These are phyloP conservation scores for Thryonomys swinderianus DNA, from an alignment of 2,113 vertebrate genomes.

Conservation along the genomic window DNA sequence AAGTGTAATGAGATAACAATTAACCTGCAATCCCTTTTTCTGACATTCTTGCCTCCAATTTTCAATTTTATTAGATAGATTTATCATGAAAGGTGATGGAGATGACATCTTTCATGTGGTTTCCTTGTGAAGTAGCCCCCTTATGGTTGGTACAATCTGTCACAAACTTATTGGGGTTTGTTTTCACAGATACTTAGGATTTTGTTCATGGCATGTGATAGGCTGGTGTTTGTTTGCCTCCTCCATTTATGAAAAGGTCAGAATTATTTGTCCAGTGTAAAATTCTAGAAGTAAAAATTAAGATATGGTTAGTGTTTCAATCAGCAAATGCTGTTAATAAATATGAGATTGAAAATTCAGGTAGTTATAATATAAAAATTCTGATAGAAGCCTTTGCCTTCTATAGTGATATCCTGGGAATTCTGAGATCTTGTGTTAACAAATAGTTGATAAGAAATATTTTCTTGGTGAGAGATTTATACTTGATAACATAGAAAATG, in stretches of 20 bases:
- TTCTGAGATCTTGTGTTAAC: not conserved
- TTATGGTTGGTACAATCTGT: not conserved
- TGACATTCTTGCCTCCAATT: slow-evolving; percentile 44
- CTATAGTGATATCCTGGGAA: not conserved
- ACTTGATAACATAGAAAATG: not conserved
- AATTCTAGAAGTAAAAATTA: not conserved
- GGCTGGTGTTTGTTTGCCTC: not conserved
- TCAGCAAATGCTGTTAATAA: not conserved
- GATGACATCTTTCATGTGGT: slow-evolving; percentile 62
- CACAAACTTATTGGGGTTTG: slow-evolving; percentile 53
- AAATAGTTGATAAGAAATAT: not conserved
- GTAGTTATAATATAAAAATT: not conserved
- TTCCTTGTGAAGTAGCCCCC: slow-evolving; percentile 52
- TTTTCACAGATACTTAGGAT: slow-evolving; percentile 43
- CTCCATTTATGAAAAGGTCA: not conserved
- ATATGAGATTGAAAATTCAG: slow-evolving; percentile 36
- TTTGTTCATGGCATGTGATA: not conserved
- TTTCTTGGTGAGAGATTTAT: not conserved
- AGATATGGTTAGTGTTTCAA: not conserved
- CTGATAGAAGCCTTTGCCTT: not conserved
- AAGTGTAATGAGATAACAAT: slow-evolving; percentile 84
- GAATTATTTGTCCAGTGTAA: not conserved
- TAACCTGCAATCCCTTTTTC: slow-evolving; percentile 80
- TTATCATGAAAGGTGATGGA: slow-evolving; percentile 75
- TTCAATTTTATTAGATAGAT: slow-evolving; percentile 79